These are phyloP conservation scores for Hypanus sabinus DNA, from an alignment of 2,113 vertebrate genomes.

Conservation along the genomic window DNA sequence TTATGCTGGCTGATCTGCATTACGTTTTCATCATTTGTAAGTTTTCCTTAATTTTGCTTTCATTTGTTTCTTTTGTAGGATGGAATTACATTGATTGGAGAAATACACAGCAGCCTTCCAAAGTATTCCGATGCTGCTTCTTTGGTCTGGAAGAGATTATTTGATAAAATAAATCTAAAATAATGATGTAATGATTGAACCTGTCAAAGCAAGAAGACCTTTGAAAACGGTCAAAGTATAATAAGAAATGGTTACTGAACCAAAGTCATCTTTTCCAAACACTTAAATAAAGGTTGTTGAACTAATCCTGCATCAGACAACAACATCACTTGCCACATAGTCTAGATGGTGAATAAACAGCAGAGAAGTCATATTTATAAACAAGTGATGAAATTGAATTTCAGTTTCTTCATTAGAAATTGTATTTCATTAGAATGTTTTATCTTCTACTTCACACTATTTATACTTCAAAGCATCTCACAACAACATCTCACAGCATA, in stretches of 20 bases:
- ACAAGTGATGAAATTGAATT: neutral
- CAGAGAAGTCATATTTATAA: neutral
- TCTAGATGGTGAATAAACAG: conserved; percentile 36
- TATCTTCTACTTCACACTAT: neutral
- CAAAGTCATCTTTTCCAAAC: neutral
- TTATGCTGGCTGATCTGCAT: neutral
- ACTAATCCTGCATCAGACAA: neutral
- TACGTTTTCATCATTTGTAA: neutral
- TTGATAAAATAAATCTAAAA: neutral
- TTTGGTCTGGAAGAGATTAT: conserved; percentile 21
- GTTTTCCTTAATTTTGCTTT: neutral
- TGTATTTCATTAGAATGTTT: neutral
- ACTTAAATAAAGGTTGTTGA: neutral
- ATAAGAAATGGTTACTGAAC: neutral
- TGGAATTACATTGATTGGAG: conserved; percentile 44
- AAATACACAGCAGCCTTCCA: conserved; percentile 49
- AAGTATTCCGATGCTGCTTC: conserved; percentile 49
- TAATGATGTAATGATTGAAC: neutral
- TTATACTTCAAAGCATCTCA: neutral
- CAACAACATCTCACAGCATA: neutral
- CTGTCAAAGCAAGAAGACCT: neutral
- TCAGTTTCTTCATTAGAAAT: conserved; percentile 8
- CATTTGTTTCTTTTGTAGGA: conserved; percentile 47
- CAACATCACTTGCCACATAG: neutral
- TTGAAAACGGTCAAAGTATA: neutral